Evolutionary conservation across 2,888 invertebrate species (phyloP), one percentile per base, ranked within the genome.

Genomic region (Tachina fera): DNA sequence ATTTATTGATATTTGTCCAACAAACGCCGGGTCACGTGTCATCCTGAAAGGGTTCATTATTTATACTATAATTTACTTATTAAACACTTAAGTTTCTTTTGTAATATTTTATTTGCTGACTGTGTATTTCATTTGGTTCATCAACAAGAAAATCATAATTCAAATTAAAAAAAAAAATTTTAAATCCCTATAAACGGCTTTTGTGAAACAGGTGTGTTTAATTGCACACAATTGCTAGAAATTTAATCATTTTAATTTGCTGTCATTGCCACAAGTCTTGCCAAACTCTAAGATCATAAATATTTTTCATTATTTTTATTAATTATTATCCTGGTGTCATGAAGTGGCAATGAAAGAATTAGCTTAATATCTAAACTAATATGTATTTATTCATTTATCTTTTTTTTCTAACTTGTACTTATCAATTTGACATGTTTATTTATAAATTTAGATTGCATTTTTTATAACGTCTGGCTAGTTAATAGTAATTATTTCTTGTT

Each of bases 41-140:
- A 22, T 58, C n/a, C 22, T 60, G 4, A 68, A 45, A 45, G 68
- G 82, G 70, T 83, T 80, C 72, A 80, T 81, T 78, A 76, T 31
- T 49, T 39, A 77, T 72, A 83, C 83, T 71, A 77, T 72, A 83
- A 86, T 71, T 79, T 83, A 56, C 82, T 75, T 79, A 79, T 61
- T 56, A 77, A 83, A 56, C 11, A 72, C 53, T 71, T 81, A 11
- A 22, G 14, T 56, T n/a, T 22, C 0, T 16, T 58, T 45, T 10
- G 4, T 16, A 39, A 43, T 41, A 22, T 61, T 53, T 70, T 70
- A 31, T 63, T 76, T 61, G 31, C 41, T 72, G 31, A 47, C 67
- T 51, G 19, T 60, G 45, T 19, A 58, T 22, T 65, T 58, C 63
- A 71, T 63, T 75, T 75, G 2, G 14, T 56, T 56, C n/a, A 56